These are phyloP conservation scores for Tenthredo livida DNA, from an alignment of 2,888 invertebrate species.

Conservation along the genomic window DNA sequence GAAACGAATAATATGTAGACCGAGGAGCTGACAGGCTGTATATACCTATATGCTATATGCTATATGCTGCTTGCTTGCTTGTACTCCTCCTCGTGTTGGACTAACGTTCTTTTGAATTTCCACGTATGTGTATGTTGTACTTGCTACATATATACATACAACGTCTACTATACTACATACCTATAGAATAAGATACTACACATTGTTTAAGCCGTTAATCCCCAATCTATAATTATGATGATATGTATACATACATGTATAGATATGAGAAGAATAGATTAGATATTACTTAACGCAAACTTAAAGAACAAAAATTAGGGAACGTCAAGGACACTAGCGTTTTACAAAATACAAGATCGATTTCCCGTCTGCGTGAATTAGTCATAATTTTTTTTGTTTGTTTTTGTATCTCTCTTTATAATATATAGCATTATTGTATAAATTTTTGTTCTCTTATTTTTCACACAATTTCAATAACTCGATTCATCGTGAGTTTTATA, in stretches of 20 bases:
- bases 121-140: neutral
- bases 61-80: neutral
- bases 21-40: conserved; percentile 18
- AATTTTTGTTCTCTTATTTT: neutral
- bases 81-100: neutral
- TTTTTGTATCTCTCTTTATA: too few relatives aligned
- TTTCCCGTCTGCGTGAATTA: neutral
- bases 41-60: neutral
- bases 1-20: conserved; percentile 45
- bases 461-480: neutral
- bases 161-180: neutral
- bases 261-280: neutral
- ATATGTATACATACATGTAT: neutral
- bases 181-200: neutral
- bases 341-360: conserved; percentile 2
- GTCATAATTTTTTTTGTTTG: neutral
- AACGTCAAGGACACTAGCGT: conserved; percentile 10
- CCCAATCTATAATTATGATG: neutral
- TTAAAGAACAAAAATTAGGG: conserved; percentile 19
- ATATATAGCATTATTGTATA: too few relatives aligned
- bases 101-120: neutral
- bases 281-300: conserved; percentile 32
- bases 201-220: conserved; percentile 9
- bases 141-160: neutral
- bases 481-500: neutral